phyloP scores from a whole-genome alignment of 1,140 invertebrate genomes.

The Solenopsis invicta region DNA sequence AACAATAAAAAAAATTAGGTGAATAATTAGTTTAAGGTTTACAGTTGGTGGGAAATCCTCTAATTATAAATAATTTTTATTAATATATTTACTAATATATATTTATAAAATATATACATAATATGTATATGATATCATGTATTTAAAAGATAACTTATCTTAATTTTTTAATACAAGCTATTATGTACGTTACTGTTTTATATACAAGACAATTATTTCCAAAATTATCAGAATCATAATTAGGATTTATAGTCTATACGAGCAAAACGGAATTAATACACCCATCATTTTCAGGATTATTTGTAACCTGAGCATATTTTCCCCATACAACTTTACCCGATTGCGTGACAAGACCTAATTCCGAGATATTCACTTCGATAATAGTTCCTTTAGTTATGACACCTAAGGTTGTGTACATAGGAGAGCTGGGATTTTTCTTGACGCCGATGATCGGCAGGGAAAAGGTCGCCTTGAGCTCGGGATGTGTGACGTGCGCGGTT shows the following conservation, averaged over 20 bases:
- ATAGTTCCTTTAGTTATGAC: constrained; percentile 99
- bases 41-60: no score
- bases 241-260: constrained; percentile 89
- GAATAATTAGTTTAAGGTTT: no score
- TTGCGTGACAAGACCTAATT: constrained; percentile 99
- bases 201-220: constrained; percentile 15
- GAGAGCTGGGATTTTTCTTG: constrained; percentile 99
- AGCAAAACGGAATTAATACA: constrained; percentile 99
- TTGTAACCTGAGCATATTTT: constrained; percentile 99
- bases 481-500: constrained; percentile 99
- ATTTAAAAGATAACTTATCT: background rate
- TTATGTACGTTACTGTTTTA: background rate
- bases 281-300: constrained; percentile 99
- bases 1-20: no score
- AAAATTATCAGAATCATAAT: constrained; percentile 21
- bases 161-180: background rate
- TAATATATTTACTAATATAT: no score
- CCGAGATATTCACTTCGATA: constrained; percentile 99
- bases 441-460: constrained; percentile 99
- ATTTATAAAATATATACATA: background rate
- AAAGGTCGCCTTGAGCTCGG: constrained; percentile 99
- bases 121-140: background rate
- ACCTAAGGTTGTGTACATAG: constrained; percentile 98
- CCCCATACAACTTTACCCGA: constrained; percentile 99
- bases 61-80: background rate